Base-by-base conservation (phyloP, 2,113 vertebrate genomes). In the Lucifuga dentata region DNA sequence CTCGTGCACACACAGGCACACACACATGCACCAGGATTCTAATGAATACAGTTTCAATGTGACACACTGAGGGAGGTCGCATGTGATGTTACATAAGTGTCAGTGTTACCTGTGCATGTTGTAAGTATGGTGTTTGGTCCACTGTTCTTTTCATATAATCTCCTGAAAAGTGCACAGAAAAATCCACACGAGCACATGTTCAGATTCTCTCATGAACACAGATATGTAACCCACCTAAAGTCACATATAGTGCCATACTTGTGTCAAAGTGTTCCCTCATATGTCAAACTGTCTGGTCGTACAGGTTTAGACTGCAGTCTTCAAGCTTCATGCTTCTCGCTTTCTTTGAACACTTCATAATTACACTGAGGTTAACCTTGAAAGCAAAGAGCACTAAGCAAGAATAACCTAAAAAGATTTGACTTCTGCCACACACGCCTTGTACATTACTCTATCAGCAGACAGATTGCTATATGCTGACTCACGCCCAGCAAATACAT, bases 21-120 rank as follows among this genome's bases (percentile, higher is more conserved):
- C 26, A 55, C 39, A 29, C 39, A 52, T 24, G 26, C n/a, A 13
- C 15, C 9, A 35, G 26, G 11, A 5, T n/a, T 16, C 41, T 43
- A 16, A 41, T 26, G 24, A 20, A 49, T 40, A 5, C 23, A 9
- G 35, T 62, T 66, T 64, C 16, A 38, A 5, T 61, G 35, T 45
- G 43, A 46, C 43, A 56, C 24, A 41, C 7, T 0, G n/a, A 39
- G 15, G 5, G 26, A n/a, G 39, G n/a, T 11, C n/a, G 6, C 8
- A 61, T 2, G 8, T 56, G 4, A 56, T 51, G 4, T 73, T 65
- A 68, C 15, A 24, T 49, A 72, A 84, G 21, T 45, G 12, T 44
- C 62, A 61, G 24, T 2, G 8, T 26, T n/a, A 64, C 8, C 1
- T 50, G 11, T 55, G 23, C 5, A 32, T 50, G 49, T 49, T 63